Percentiles rank a stretch among this genome's conserved stretches.
phyloP scores from a whole-genome alignment of 2,888 invertebrate genomes.

The Mellilla xanthometata region DNA sequence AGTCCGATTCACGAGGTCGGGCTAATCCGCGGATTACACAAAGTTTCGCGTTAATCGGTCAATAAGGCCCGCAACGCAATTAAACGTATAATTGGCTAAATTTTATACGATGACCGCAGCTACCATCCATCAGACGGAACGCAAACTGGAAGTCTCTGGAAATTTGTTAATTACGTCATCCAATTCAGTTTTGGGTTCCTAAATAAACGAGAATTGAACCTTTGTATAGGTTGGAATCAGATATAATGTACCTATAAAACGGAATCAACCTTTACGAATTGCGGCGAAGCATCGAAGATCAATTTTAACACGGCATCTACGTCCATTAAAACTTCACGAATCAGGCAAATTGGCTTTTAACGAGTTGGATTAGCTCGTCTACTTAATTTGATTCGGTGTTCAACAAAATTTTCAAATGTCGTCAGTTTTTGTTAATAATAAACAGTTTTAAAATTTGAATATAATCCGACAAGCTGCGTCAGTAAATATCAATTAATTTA shows the following conservation, averaged over 20 bases:
- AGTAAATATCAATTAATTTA: neutral
- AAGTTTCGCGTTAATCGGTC: constrained; percentile 36
- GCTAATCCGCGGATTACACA: constrained; percentile 34
- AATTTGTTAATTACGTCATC: constrained; percentile 12
- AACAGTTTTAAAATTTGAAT: too few species aligned
- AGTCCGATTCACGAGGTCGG: constrained; percentile 32
- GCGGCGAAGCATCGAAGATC: constrained; percentile 3
- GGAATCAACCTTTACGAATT: neutral
- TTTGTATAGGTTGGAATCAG: constrained; percentile 9
- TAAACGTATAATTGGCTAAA: constrained; percentile 24
- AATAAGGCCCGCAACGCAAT: constrained; percentile 30
- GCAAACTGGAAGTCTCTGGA: neutral
- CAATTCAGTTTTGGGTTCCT: constrained; percentile 6
- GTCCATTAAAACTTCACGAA: constrained; percentile 12
- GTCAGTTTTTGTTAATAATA: too few species aligned
- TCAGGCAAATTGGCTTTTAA: constrained; percentile 12
- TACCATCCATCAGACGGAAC: constrained; percentile 13
- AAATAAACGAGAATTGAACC: constrained; percentile 10
- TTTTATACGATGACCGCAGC: constrained; percentile 20
- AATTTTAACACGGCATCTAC: constrained; percentile 5
- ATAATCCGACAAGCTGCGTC: too few species aligned
- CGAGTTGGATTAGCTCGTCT: constrained; percentile 2
- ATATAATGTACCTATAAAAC: constrained; percentile 1
- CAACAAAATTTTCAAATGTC: too few species aligned
- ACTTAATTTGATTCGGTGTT: neutral